Evolutionary conservation across 2,113 vertebrate species (phyloP).

Genomic region (Lepidothrix coronata): DNA sequence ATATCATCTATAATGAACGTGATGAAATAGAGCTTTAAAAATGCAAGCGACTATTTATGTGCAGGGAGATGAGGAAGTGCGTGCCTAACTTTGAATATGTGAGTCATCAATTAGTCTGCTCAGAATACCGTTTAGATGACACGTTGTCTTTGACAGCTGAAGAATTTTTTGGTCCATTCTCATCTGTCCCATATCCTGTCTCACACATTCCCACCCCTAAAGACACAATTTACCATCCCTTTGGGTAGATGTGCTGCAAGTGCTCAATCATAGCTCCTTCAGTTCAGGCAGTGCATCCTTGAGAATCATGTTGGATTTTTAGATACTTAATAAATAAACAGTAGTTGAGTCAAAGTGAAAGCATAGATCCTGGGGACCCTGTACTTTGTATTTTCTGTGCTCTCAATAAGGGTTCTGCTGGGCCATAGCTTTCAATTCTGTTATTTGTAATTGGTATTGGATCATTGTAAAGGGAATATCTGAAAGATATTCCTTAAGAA

Average conservation of each 20-base stretch:
- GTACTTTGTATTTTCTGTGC: background rate
- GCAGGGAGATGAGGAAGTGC: background rate
- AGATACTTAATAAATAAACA: background rate
- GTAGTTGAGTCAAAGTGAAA: background rate
- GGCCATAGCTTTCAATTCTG: background rate
- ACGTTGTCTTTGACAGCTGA: background rate
- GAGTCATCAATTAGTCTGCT: background rate
- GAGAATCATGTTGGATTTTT: background rate
- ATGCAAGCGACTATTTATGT: background rate
- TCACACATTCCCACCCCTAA: background rate
- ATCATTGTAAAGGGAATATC: background rate
- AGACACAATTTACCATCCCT: background rate
- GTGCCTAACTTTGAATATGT: background rate
- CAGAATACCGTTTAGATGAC: background rate
- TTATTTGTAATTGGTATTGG: background rate
- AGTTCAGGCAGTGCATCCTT: background rate
- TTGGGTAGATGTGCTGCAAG: background rate
- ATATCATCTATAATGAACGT: background rate
- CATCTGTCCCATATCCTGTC: background rate
- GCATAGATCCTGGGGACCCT: accelerated
- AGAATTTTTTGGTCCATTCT: background rate
- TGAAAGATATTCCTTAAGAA: background rate
- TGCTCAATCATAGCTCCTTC: background rate
- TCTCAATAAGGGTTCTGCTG: background rate
- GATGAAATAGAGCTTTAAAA: background rate